Base-by-base conservation (phyloP, 35 echinoderm and acorn worm species). In the Lytechinus variegatus region DNA sequence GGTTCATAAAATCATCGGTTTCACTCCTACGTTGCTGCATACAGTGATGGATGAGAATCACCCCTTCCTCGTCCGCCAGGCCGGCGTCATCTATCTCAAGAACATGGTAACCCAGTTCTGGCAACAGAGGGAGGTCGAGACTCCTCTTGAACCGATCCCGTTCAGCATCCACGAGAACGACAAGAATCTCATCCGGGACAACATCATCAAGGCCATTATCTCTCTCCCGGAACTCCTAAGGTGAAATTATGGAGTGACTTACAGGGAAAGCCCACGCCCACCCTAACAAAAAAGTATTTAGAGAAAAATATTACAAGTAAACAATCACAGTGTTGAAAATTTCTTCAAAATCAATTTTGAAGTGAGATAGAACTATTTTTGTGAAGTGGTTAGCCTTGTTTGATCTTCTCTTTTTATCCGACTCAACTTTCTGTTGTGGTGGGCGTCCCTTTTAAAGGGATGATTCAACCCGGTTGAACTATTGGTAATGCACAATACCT, bases 101-200 rank as follows among this genome's bases (percentile, higher is more conserved):
- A 99, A 99, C 92, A 99, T 99, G 98, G 96, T 99, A 0, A 97
- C 95, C 19, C 98, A 99, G 91, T 99, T 97, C 91, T 99, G 98
- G 98, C 95, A 97, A 27, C 96, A 97, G 54, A 92, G 97, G 60
- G 98, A 99, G 52, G 88, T 95, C 4, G 97, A 99, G 55, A 95
- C 56, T 9, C 95, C 95, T 9, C 79, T 95, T 52, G 98, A 98
- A 89, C 97, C 97, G 33, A 96, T 97, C 12, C 95, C 96, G 6
- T 99, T 97, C 54, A 97, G 97, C 86, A 98, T 99, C 91, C 98
- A 99, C 86, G 98, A 99, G 53, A 95, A 99, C 29, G 98, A 99
- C 94, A 97, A 97, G 86, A 53, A 44, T 4, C 58, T 96, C 56
- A 97, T 99, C 91, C 89, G 98, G 56, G 95, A 95, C 12, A 97